Evolutionary conservation across 2,888 invertebrate genomes (phyloP), one percentile per base, ranked within the genome.

Genomic region (Apotomis turbidana): DNA sequence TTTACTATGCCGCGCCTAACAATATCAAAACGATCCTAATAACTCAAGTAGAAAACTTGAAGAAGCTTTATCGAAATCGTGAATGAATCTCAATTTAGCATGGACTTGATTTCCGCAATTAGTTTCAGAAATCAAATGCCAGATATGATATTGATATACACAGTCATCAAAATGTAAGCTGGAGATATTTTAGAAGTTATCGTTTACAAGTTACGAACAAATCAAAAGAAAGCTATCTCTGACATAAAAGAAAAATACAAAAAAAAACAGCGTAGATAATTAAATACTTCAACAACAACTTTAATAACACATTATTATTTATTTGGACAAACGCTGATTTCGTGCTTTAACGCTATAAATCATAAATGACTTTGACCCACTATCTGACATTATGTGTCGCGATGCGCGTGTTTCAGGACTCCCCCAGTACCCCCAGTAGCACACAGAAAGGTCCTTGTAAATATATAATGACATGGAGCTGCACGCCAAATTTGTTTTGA

Each of bases 291-390:
- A 54, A 38, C 54, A 15, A 49, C 66, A 54, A 71, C 54, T 60
- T 49, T 44, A 60, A 46, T 46, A 13, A 55, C 46, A 64, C 4
- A 4, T 61, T 67, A 60, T 67, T 68, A 68, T 9, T 41, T 44
- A 68, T 68, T 68, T 68, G 46, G 61, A 62, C 27, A 72, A 49
- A 15, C 51, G 41, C 58, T 58, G 54, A 52, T 62, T 68, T 63
- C 72, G 46, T 72, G 72, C 68, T 68, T 68, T 61, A 13, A 15
- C 27, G 58, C 46, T 46, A 72, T 72, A 72, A 72, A 72, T 72
- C 54, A 36, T 72, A 63, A 72, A 68, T 72, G 72, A 62, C 72
- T 66, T 55, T 68, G 67, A 38, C 61, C 61, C 57, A 41, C 59
- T 13, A 57, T 38, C 44, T 58, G 57, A 38, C 49, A 57, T 62